Base-by-base conservation (phyloP, 2,888 invertebrate species). In the Melanargia galathea region DNA sequence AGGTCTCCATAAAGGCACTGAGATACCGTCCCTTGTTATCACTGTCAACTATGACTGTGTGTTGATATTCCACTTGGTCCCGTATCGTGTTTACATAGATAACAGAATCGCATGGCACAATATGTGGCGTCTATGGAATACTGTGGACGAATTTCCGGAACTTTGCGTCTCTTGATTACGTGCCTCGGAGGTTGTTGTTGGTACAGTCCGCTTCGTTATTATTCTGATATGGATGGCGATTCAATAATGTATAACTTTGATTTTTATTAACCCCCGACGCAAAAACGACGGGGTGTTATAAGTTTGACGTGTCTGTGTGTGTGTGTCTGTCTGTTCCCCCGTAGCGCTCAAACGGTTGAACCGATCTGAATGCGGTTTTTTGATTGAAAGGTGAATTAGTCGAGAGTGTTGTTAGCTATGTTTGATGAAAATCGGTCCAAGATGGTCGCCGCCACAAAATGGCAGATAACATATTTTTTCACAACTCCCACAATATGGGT, bases 91-190 rank as follows among this genome's bases (percentile, higher is more conserved):
- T 52, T 20, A 2, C 18, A 35, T 52, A 52, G 20, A 35, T 35
- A 20, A 35, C 52, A 52, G 16, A 52, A 52, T 52, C 16, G 52
- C 52, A 20, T 35, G 52, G 35, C 52, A 52, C 11, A 33, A 11
- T 18, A 11, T 20, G 1, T 18, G 35, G 5, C 33, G 13, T 13
- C 52, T 20, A 49, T 49, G 49, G 26, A 49, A 10, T n/a, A 11
- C 20, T 51, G 33, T 33, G 52, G 51, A 20, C 20, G 33, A 52
- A 52, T 52, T 33, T 52, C 52, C 52, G 52, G 52, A 35, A 35
- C 52, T 52, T 52, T 52, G 52, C 18, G 13, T 35, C 52, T 52
- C 33, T 52, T 52, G 52, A 52, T 52, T 52, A 52, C 20, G 33
- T 35, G 52, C 52, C 35, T 52, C 20, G 52, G 20, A 35, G 52